These are phyloP conservation scores for Eremobia ochroleuca DNA, from an alignment of 2,888 invertebrate genomes.

Conservation along the genomic window DNA sequence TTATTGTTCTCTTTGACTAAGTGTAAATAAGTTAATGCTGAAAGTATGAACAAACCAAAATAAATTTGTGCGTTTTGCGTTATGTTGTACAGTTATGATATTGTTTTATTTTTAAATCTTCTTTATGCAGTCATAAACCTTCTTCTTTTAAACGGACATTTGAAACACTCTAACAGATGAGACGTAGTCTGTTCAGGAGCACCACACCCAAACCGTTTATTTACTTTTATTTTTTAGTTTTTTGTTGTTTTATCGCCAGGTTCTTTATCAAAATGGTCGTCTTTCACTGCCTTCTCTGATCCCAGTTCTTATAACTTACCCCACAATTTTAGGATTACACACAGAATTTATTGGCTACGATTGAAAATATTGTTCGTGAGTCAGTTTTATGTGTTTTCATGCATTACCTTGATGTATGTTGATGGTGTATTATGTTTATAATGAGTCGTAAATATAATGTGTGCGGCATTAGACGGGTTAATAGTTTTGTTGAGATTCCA, in stretches of 20 bases:
- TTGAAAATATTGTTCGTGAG: constrained; percentile 83
- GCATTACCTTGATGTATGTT: constrained; percentile 78
- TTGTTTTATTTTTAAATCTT: neutral
- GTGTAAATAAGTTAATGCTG: neutral
- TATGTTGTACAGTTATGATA: neutral
- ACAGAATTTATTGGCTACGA: constrained; percentile 81
- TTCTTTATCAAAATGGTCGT: neutral
- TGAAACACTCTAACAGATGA: neutral
- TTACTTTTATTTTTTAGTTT: neutral
- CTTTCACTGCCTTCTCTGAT: neutral
- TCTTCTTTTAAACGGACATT: neutral
- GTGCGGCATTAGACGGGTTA: constrained; percentile 58
- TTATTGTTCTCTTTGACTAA: neutral
- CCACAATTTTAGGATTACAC: constrained; percentile 73
- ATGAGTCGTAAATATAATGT: constrained; percentile 71
- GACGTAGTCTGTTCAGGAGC: neutral
- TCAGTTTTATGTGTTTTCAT: constrained; percentile 82
- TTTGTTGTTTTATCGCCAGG: rapidly evolving
- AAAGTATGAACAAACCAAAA: neutral
- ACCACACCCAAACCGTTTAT: neutral
- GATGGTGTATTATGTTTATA: constrained; percentile 76
- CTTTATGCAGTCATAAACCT: no score
- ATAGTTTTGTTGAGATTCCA: constrained; percentile 55
- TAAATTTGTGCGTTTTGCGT: no score
- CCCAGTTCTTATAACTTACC: constrained; percentile 60